Evolutionary conservation across 2,113 vertebrate species (phyloP).

Genomic region (Bungarus multicinctus): DNA sequence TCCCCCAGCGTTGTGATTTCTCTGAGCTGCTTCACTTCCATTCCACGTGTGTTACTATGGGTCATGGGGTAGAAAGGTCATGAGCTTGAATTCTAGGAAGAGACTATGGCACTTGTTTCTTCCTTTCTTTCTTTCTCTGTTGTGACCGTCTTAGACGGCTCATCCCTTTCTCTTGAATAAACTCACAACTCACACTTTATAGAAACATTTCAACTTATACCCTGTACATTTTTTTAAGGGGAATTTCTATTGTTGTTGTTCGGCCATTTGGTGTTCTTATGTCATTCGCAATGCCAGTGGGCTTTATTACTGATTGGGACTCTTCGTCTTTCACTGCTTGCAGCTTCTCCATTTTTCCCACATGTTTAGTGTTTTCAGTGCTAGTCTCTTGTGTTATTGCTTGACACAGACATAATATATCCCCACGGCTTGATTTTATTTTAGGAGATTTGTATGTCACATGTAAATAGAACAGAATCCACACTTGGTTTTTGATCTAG

Average conservation of each 20-base stretch:
- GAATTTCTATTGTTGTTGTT: not conserved
- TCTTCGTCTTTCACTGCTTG: not conserved
- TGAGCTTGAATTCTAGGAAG: not conserved
- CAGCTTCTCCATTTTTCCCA: not conserved
- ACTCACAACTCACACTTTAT: not conserved
- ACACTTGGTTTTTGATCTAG: not conserved
- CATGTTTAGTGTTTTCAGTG: not conserved
- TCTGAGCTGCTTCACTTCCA: not conserved
- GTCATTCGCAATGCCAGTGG: not conserved
- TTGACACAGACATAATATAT: not conserved
- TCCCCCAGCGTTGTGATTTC: not conserved
- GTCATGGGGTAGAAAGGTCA: not conserved
- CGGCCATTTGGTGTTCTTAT: not conserved
- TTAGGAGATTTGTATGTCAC: not conserved
- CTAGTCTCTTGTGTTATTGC: not conserved
- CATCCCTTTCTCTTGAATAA: conserved; percentile 26
- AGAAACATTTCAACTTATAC: not conserved
- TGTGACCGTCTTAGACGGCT: not conserved
- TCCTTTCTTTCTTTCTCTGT: not conserved
- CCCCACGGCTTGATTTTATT: not conserved
- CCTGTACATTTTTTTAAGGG: not conserved
- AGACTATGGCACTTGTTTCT: not conserved
- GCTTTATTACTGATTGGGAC: not conserved
- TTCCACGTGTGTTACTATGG: not conserved
- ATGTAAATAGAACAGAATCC: not conserved